phyloP scores from a whole-genome alignment of 2,888 invertebrate species.

The Diarsia dahlii region DNA sequence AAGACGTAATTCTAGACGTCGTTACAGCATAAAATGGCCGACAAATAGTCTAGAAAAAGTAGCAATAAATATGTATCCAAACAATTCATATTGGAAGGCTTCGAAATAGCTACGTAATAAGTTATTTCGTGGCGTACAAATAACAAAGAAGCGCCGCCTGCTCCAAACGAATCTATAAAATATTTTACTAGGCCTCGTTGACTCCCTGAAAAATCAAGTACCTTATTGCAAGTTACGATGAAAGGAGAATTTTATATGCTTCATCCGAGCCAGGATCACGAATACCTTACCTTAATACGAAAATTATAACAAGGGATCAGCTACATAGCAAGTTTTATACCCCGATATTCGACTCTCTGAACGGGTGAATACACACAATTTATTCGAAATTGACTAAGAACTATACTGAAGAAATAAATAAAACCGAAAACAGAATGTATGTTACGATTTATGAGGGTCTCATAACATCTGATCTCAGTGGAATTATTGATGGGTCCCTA shows the following conservation, averaged over 20 bases:
- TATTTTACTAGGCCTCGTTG: constrained; percentile 50
- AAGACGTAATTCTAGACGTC: neutral
- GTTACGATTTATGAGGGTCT: constrained; percentile 39
- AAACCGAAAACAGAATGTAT: constrained; percentile 23
- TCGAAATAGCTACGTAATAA: constrained; percentile 31
- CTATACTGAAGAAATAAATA: constrained; percentile 36
- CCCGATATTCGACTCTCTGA: constrained; percentile 46
- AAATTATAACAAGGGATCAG: constrained; percentile 66
- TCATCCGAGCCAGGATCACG: constrained; percentile 47
- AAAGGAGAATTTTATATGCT: constrained; percentile 49
- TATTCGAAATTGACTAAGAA: constrained; percentile 49
- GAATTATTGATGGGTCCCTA: constrained; percentile 51
- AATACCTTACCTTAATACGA: constrained; percentile 65
- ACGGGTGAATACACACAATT: constrained; percentile 53
- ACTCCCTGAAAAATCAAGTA: constrained; percentile 59
- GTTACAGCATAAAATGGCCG: neutral
- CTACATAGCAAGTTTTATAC: constrained; percentile 47
- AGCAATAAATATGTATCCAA: constrained; percentile 39
- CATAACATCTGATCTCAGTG: constrained; percentile 43
- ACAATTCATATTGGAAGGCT: constrained; percentile 34
- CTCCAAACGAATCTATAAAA: constrained; percentile 52
- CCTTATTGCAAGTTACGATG: constrained; percentile 52
- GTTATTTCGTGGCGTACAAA: constrained; percentile 40
- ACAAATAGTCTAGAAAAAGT: constrained; percentile 9
- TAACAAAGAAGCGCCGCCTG: constrained; percentile 44